Percentiles rank a stretch among this genome's conserved stretches.
These are phyloP conservation scores for Indicator indicator DNA, from an alignment of 2,113 vertebrate species.

Conservation along the genomic window DNA sequence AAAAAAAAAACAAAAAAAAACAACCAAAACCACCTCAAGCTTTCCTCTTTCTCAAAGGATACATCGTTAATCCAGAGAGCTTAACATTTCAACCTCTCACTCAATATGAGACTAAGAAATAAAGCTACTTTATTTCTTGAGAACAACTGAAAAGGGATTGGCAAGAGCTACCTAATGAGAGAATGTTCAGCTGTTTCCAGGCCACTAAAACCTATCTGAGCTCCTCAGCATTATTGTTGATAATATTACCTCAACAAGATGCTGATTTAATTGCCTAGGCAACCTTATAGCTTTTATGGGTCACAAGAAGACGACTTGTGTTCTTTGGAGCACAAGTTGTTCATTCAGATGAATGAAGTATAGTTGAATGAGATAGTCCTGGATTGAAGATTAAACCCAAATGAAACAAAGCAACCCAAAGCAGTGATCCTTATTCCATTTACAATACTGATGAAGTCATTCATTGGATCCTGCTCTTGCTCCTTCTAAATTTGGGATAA, in stretches of 20 bases:
- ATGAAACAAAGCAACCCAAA: not conserved
- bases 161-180: slow-evolving; percentile 36
- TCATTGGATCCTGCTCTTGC: not conserved
- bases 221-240: slow-evolving; percentile 4
- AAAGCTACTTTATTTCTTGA: slow-evolving; percentile 66
- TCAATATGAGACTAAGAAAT: slow-evolving; percentile 59
- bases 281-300: slow-evolving; percentile 19
- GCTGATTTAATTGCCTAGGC: slow-evolving; percentile 48
- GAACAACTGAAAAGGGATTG: slow-evolving; percentile 52
- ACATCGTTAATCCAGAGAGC: slow-evolving; percentile 47
- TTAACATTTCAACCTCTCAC: slow-evolving; percentile 73
- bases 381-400: not conserved
- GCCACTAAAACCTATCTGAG: slow-evolving; percentile 26
- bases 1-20: not conserved
- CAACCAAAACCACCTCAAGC: not conserved
- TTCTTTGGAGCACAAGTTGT: not conserved
- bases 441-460: not conserved
- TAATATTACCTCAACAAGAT: slow-evolving; percentile 22
- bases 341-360: not conserved
- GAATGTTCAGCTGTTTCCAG: slow-evolving; percentile 48
- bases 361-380: not conserved
- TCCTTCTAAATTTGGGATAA: not conserved
- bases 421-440: not conserved
- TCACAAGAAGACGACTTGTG: not conserved
- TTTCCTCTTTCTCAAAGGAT: slow-evolving; percentile 38